Evolutionary conservation across 2,113 vertebrate species (phyloP).

Genomic region (Camelus bactrianus): DNA sequence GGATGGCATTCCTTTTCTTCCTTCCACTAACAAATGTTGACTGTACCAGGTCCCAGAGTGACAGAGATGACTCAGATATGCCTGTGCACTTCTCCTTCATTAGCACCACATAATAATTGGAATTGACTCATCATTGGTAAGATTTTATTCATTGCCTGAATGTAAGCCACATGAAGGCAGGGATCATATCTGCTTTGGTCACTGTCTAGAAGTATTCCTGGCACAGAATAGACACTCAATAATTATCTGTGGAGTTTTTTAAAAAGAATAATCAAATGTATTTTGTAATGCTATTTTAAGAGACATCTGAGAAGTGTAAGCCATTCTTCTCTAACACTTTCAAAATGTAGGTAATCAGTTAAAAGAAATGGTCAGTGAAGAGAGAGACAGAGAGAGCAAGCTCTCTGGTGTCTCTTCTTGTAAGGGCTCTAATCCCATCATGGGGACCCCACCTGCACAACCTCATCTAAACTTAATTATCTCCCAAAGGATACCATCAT

Average conservation of each 20-base stretch:
- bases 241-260: not conserved
- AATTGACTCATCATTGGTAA: not conserved
- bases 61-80: not conserved
- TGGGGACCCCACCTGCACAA: too few species aligned
- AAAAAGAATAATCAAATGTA: not conserved
- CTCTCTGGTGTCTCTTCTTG: not conserved
- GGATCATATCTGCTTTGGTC: not conserved
- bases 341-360: not conserved
- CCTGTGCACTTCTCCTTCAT: not conserved
- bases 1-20: not conserved
- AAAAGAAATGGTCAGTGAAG: not conserved
- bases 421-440: not conserved
- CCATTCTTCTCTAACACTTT: slow-evolving; percentile 34
- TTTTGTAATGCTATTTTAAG: slow-evolving; percentile 5
- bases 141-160: not conserved
- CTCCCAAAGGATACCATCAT: not conserved
- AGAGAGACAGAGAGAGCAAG: not conserved
- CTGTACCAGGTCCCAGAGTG: not conserved
- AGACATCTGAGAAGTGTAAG: slow-evolving; percentile 11
- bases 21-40: slow-evolving; percentile 31
- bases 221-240: not conserved
- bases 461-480: not conserved
- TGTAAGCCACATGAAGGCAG: not conserved
- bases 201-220: not conserved
- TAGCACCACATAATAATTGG: not conserved